Conservation (phyloP, 2,797 vertebrate genomes). For the Jordanella pulchra region DNA sequence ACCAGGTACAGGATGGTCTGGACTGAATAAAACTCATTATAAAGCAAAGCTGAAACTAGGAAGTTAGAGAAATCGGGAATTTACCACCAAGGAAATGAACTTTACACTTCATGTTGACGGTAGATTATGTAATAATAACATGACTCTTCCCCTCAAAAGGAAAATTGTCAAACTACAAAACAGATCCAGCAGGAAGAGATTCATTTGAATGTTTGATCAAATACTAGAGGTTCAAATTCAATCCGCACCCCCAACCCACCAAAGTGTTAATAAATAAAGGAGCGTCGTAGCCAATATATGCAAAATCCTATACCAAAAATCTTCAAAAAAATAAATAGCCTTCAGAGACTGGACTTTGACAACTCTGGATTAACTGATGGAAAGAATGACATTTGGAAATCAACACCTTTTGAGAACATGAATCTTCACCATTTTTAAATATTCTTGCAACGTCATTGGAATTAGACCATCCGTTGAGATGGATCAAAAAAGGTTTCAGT, state of each 20-base stretch:
- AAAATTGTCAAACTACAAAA: slow-evolving; percentile 25
- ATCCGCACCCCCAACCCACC: not conserved
- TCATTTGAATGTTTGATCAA: slow-evolving; percentile 40
- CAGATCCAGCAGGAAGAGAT: slow-evolving; percentile 36
- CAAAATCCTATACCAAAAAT: not conserved
- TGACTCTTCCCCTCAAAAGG: slow-evolving; percentile 39
- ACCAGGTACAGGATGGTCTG: slow-evolving; percentile 21
- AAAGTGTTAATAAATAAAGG: not conserved
- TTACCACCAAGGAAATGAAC: slow-evolving; percentile 26
- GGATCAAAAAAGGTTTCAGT: slow-evolving; percentile 25
- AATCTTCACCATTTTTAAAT: not conserved
- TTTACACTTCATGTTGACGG: slow-evolving; percentile 17
- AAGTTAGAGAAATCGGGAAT: slow-evolving; percentile 5
- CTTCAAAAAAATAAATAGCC: not conserved
- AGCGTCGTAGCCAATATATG: not conserved
- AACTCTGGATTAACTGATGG: not conserved
- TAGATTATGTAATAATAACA: slow-evolving; percentile 54
- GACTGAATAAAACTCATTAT: slow-evolving; percentile 22
- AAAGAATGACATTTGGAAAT: not conserved
- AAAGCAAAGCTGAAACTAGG: slow-evolving; percentile 16
- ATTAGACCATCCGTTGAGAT: slow-evolving; percentile 32
- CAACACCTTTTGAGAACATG: not conserved
- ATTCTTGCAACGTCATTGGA: slow-evolving; percentile 7
- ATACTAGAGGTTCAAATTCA: slow-evolving; percentile 15
- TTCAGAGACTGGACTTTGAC: not conserved